Conservation (phyloP, 2,113 vertebrate genomes). For the Mus musculus region DNA sequence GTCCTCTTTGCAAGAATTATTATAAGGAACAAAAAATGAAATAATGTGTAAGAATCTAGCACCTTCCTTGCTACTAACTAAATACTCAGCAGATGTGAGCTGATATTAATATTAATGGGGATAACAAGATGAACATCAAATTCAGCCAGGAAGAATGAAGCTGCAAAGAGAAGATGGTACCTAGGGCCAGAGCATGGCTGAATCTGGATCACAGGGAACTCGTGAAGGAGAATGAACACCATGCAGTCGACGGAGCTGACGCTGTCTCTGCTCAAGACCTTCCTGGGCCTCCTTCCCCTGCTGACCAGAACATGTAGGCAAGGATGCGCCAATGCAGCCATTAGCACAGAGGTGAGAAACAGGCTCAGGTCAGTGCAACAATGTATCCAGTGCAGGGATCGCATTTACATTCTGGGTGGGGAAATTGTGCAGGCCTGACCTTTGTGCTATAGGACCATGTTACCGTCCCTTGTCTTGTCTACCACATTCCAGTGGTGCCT, state of each 20-base stretch:
- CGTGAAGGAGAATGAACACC: not conserved
- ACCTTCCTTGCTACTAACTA: not conserved
- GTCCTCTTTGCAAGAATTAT: too few species aligned
- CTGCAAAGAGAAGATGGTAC: not conserved
- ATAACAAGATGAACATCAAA: not conserved
- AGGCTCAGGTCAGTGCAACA: not conserved
- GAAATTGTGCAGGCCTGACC: not conserved
- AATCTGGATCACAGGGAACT: not conserved
- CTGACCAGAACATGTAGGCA: not conserved
- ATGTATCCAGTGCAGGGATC: not conserved
- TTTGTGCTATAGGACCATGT: not conserved
- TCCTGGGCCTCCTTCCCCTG: too few species aligned
- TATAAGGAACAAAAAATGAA: constrained; percentile 15
- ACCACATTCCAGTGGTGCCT: not conserved
- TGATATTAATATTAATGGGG: not conserved
- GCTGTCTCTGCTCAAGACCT: not conserved
- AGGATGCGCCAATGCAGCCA: not conserved
- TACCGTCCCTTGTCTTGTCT: not conserved
- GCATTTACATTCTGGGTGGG: not conserved
- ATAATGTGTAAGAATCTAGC: not conserved
- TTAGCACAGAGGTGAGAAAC: not conserved
- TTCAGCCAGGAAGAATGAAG: not conserved
- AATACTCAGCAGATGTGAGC: not conserved
- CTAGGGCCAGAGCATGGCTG: not conserved
- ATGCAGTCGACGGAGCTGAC: not conserved